phyloP scores from a whole-genome alignment of 2,888 invertebrate species.

The Aricia artaxerxes region DNA sequence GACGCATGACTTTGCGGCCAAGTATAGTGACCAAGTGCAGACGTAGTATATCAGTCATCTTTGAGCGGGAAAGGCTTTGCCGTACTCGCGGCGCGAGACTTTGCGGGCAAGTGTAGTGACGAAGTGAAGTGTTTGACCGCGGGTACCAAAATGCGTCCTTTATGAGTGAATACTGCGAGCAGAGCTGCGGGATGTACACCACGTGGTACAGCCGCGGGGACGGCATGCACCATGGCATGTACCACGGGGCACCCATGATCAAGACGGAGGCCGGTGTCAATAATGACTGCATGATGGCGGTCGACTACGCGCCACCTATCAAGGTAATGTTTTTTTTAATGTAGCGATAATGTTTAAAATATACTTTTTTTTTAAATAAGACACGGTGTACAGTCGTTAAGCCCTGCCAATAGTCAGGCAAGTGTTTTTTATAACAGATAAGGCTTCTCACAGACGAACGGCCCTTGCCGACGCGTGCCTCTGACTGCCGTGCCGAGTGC shows the following conservation, averaged over 20 bases:
- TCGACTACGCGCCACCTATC: conserved; percentile 83
- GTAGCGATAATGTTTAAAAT: too few species aligned
- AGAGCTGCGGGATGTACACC: conserved; percentile 74
- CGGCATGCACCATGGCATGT: conserved; percentile 72
- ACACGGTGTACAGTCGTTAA: too few species aligned
- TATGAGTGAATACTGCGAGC: conserved; percentile 74
- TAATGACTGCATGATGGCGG: conserved; percentile 84
- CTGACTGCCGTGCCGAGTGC: too few species aligned
- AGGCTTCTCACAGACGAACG: too few species aligned
- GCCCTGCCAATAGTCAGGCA: too few species aligned
- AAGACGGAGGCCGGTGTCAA: conserved; percentile 82
- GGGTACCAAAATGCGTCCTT: conserved; percentile 54
- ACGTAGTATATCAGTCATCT: neutral
- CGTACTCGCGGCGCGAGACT: neutral
- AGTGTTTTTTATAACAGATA: too few species aligned
- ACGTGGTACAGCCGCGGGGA: conserved; percentile 79
- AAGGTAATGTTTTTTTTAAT: conserved; percentile 68
- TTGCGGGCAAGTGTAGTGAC: neutral
- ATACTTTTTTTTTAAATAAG: too few species aligned
- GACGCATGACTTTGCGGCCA: neutral
- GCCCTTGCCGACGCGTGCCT: too few species aligned
- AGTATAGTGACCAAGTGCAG: neutral
- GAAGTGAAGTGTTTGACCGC: conserved; percentile 36
- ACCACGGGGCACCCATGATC: conserved; percentile 80
- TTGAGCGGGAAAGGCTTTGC: neutral